phyloP scores from a whole-genome alignment of 2,888 invertebrate species.

The Bombylius major region DNA sequence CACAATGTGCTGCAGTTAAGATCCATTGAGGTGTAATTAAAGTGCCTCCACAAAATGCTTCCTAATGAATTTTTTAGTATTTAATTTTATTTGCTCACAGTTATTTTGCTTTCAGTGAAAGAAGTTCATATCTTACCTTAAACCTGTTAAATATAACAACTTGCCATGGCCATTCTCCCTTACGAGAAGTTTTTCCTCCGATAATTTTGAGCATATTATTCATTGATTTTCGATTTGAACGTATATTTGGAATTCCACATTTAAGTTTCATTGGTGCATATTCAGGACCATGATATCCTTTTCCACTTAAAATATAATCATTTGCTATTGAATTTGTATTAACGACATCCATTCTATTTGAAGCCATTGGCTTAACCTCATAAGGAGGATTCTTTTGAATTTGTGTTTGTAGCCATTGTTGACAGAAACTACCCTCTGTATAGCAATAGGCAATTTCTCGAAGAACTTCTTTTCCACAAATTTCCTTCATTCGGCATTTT shows the following conservation, averaged over 20 bases:
- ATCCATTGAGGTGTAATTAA: constrained; percentile 72
- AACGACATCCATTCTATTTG: constrained; percentile 23
- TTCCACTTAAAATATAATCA: constrained; percentile 31
- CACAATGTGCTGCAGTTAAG: constrained; percentile 78
- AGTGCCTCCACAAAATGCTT: constrained; percentile 82
- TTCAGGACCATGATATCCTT: constrained; percentile 33
- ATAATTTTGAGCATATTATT: constrained; percentile 65
- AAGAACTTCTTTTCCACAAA: constrained; percentile 66
- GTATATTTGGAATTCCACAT: constrained; percentile 30
- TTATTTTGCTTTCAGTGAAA: not conserved
- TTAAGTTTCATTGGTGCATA: constrained; percentile 35
- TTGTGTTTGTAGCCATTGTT: constrained; percentile 47
- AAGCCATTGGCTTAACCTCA: constrained; percentile 24
- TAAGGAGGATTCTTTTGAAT: constrained; percentile 27
- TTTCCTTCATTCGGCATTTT: constrained; percentile 56
- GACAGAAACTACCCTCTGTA: constrained; percentile 67
- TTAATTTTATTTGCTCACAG: not conserved
- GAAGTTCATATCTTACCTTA: constrained; percentile 41
- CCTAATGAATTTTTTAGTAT: constrained; percentile 38
- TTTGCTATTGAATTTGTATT: constrained; percentile 24
- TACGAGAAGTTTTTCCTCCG: constrained; percentile 67
- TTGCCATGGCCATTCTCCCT: constrained; percentile 91
- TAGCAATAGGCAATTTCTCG: constrained; percentile 79
- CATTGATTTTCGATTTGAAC: constrained; percentile 28
- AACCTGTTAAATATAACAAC: constrained; percentile 77